phyloP scores from a whole-genome alignment of 1,140 invertebrate genomes.

The Hypsibius dujardini region DNA sequence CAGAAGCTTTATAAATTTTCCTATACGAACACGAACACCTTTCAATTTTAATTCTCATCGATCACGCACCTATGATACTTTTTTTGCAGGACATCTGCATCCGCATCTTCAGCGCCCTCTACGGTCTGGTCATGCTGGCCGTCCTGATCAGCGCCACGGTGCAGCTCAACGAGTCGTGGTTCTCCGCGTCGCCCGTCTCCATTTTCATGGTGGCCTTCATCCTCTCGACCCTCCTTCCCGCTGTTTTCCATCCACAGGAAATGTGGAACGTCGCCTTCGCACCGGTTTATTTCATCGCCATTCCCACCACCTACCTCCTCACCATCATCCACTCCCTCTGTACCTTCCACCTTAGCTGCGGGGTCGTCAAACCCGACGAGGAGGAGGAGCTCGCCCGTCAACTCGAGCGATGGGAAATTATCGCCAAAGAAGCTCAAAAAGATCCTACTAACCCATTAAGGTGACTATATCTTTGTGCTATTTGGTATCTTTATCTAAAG shows the following conservation, averaged over 20 bases:
- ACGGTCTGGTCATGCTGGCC: slow-evolving; percentile 76
- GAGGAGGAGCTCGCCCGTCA: background rate
- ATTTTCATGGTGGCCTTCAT: slow-evolving; percentile 17
- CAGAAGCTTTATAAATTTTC: too few relatives aligned
- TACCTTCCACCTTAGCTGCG: background rate
- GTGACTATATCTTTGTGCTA: too few relatives aligned
- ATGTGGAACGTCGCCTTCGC: slow-evolving; percentile 15
- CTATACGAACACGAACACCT: too few relatives aligned
- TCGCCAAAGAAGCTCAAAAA: background rate
- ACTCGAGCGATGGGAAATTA: background rate
- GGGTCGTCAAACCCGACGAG: background rate
- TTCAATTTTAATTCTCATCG: too few relatives aligned
- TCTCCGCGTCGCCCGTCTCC: slow-evolving; percentile 11
- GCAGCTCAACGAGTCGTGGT: slow-evolving; percentile 24
- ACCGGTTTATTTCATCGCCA: slow-evolving; percentile 7
- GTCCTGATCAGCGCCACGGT: slow-evolving; percentile 57
- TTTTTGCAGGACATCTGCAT: slow-evolving; percentile 42
- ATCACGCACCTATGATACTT: slow-evolving; percentile 12
- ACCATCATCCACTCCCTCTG: slow-evolving; percentile 7
- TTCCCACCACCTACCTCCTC: slow-evolving; percentile 10
- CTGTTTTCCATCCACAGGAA: slow-evolving; percentile 15
- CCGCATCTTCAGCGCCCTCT: slow-evolving; percentile 52
- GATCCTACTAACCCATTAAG: background rate
- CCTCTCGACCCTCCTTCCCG: background rate
- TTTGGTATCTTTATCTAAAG: too few relatives aligned